Percentiles rank a stretch among this genome's conserved stretches.
Evolutionary conservation across 2,113 vertebrate genomes (phyloP).

Genomic region (Pollimyrus isidori): DNA sequence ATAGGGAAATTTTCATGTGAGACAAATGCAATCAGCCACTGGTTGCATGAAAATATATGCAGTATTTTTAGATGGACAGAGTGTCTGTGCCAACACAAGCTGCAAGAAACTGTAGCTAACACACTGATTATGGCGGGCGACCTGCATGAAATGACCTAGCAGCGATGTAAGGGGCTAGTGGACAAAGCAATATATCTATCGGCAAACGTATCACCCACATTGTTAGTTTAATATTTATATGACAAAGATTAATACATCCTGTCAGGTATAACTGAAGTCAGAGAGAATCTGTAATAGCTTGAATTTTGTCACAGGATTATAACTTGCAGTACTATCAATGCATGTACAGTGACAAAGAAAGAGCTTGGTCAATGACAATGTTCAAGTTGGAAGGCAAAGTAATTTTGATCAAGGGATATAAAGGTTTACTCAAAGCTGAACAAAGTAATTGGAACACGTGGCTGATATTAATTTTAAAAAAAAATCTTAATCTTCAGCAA

Average conservation of each 20-base stretch:
- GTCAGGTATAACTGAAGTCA: neutral
- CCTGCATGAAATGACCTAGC: neutral
- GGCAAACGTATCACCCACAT: neutral
- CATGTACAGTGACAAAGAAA: neutral
- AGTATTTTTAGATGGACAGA: neutral
- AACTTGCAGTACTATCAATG: neutral
- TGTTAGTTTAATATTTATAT: neutral
- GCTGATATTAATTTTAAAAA: neutral
- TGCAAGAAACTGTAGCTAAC: neutral
- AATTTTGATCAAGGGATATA: neutral
- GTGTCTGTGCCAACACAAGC: neutral
- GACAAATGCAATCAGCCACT: neutral
- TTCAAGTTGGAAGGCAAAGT: neutral
- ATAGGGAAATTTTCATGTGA: neutral
- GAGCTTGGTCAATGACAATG: neutral
- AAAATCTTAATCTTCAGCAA: no score
- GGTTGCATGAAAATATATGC: neutral
- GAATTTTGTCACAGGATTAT: neutral
- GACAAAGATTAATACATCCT: neutral
- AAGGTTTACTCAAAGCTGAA: neutral
- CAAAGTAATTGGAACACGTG: neutral
- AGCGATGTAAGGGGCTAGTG: neutral
- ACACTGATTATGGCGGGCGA: no score
- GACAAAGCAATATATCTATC: neutral
- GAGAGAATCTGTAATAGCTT: neutral